These are phyloP conservation scores for Nephrocerus scutellatus DNA, from an alignment of 2,888 invertebrate genomes.

Conservation along the genomic window DNA sequence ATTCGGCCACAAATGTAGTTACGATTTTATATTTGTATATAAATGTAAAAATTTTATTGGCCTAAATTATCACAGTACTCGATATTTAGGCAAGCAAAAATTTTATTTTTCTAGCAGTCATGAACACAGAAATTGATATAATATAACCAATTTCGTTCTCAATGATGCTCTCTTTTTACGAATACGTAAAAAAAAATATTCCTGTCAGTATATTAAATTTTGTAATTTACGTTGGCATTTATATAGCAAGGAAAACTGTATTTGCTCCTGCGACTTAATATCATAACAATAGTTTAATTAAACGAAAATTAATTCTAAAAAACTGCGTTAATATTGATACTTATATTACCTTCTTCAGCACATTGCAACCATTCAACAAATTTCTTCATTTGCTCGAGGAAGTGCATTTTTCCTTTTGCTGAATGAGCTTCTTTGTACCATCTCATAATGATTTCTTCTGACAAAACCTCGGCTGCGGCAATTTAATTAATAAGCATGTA, in stretches of 20 bases:
- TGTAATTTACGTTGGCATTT: not conserved
- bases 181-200: no score
- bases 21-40: no score
- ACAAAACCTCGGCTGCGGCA: conserved; percentile 85
- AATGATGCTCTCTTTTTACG: no score
- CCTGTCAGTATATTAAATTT: not conserved
- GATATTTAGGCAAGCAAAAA: not conserved
- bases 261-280: conserved; percentile 1
- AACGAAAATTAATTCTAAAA: conserved; percentile 1
- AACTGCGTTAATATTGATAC: no score
- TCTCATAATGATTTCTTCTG: conserved; percentile 90
- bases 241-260: conserved; percentile 6
- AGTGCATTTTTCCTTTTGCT: conserved; percentile 92
- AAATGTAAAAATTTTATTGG: no score
- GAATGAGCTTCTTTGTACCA: conserved; percentile 95
- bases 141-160: conserved; percentile 2
- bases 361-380: conserved; percentile 96
- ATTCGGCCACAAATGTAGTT: no score
- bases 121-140: not conserved
- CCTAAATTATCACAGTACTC: not conserved
- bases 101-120: not conserved
- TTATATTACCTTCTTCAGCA: conserved; percentile 87
- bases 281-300: not conserved
- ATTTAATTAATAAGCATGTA: conserved; percentile 23
- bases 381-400: conserved; percentile 96